Conservation (phyloP, 2,888 invertebrate genomes). For the Sesia bembeciformis region DNA sequence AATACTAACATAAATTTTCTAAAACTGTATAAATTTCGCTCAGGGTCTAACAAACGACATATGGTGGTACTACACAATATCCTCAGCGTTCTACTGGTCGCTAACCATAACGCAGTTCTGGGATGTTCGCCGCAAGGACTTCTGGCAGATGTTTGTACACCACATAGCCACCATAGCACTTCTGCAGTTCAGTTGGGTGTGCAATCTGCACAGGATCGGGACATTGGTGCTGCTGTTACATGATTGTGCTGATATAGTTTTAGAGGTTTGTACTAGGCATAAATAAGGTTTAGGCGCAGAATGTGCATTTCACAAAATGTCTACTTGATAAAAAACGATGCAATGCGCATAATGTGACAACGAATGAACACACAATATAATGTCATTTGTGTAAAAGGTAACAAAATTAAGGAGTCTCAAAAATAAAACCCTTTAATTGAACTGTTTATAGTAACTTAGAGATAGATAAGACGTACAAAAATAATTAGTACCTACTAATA, state of each 20-base stretch:
- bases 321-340: not conserved
- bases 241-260: conserved; percentile 90
- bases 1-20: not conserved
- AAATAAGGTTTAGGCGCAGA: no score
- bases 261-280: conserved; percentile 77
- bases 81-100: conserved; percentile 95
- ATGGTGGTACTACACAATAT: conserved; percentile 98
- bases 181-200: conserved; percentile 93
- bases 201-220: conserved; percentile 93
- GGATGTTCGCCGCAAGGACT: conserved; percentile 92
- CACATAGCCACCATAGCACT: conserved; percentile 92
- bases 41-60: conserved; percentile 86
- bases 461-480: no score
- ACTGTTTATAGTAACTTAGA: no score
- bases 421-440: no score
- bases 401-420: no score
- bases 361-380: no score
- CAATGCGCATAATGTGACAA: conserved; percentile 45
- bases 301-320: not conserved
- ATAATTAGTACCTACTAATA: no score
- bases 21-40: conserved; percentile 8
- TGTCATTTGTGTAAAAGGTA: no score
- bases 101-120: conserved; percentile 92
- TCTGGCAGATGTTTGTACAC: conserved; percentile 98
- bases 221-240: conserved; percentile 89